Conservation (phyloP, 1,140 invertebrate species). For the Berghia stephanieae region DNA sequence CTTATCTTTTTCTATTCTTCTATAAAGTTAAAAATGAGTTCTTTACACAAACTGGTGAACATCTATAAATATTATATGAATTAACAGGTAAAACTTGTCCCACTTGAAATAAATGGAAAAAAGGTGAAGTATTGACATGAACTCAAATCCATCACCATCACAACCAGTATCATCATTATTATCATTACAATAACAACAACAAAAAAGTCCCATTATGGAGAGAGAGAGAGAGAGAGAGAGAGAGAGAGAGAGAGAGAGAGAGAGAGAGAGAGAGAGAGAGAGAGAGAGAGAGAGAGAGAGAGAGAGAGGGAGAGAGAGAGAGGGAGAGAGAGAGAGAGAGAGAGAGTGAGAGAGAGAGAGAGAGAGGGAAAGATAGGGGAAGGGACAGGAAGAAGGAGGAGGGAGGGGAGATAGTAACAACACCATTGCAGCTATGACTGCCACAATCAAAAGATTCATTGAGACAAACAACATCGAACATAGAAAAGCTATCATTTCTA, state of each 20-base stretch:
- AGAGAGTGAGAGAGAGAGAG: neutral
- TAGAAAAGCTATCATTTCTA: too few relatives aligned
- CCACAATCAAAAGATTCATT: too few relatives aligned
- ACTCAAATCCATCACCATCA: too few relatives aligned
- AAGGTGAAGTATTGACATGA: neutral
- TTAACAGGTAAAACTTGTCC: neutral
- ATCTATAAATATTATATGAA: neutral
- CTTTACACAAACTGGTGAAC: neutral
- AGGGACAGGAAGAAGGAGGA: too few relatives aligned
- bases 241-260: neutral
- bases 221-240: neutral
- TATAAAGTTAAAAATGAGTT: neutral
- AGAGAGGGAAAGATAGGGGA: neutral
- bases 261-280: neutral
- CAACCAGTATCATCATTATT: too few relatives aligned
- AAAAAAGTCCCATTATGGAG: too few relatives aligned
- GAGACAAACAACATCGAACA: too few relatives aligned
- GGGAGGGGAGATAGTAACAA: too few relatives aligned
- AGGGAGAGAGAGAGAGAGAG: neutral
- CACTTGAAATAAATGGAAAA: neutral
- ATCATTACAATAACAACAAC: neutral
- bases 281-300: slow-evolving; percentile 19
- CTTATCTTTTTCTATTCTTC: neutral
- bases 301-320: neutral
- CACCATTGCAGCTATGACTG: too few relatives aligned